Evolutionary conservation across 2,113 vertebrate genomes (phyloP), one percentile per base, ranked within the genome.

Genomic region (Grantiella picta): DNA sequence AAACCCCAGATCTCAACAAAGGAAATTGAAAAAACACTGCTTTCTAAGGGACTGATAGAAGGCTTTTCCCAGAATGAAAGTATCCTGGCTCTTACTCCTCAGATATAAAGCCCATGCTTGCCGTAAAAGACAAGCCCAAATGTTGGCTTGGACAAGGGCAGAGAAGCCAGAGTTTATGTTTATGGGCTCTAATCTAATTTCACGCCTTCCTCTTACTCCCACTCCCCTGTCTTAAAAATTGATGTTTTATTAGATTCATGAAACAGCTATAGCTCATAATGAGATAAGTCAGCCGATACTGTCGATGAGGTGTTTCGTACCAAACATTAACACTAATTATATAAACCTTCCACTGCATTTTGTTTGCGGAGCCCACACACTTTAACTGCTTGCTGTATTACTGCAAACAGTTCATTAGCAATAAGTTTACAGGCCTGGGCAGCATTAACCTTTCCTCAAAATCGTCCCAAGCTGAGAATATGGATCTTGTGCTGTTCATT

Each of bases 161-260:
- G 29, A 76, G 47, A 94, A 96, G 72, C 40, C 49, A 77, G 33
- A 88, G 33, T 82, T 95, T 66, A 50, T 49, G 82, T 91, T 93
- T 91, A 87, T 25, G 91, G 54, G 52, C 52, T 47, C 57, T 95
- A 94, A 94, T 91, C 92, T 90, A 77, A 96, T 97, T 96, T 95
- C 90, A 95, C 7, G 10, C 86, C 60, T 89, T 91, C 54, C 71
- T 78, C 93, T 69, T 45, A 81, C 31, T 82, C 76, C 76, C 64
- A 79, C 80, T 82, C 76, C 65, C 45, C 71, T 61, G 61, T 86
- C 78, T 96, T 92, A 59, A 94, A 97, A 96, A 86, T 49, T 86
- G 44, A 75, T 61, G 68, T 89, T 92, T 94, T 93, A 86, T 92
- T 91, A 86, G 61, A 89, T 90, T 77, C 71, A 66, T 47, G 72